Evolutionary conservation across 2,888 invertebrate species (phyloP).

Genomic region (Bellardia bayeri): DNA sequence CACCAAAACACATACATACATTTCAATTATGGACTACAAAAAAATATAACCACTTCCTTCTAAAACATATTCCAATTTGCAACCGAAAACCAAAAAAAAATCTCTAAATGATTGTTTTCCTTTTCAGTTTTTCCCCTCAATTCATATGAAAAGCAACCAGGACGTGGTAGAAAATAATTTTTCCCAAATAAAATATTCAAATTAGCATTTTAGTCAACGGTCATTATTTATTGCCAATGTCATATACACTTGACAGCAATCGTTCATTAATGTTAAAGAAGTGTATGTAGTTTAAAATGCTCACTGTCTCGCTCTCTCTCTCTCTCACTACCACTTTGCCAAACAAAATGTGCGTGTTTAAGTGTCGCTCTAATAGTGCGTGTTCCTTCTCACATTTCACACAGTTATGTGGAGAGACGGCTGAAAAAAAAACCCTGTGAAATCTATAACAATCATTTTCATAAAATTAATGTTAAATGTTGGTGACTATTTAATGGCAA

Average conservation of each 20-base stretch:
- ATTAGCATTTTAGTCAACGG: conserved; percentile 55
- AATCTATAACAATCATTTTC: conserved; percentile 44
- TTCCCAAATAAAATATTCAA: conserved; percentile 24
- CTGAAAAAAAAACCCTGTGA: neutral
- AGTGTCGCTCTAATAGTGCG: neutral
- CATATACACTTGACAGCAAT: conserved; percentile 67
- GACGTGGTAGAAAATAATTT: neutral
- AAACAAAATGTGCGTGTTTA: neutral
- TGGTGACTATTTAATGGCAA: conserved; percentile 34
- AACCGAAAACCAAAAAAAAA: no score
- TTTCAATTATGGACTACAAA: no score
- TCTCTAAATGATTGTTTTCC: no score
- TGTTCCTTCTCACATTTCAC: conserved; percentile 6
- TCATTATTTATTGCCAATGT: conserved; percentile 64
- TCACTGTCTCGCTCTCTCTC: neutral
- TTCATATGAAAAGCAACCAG: neutral
- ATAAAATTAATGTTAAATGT: conserved; percentile 37
- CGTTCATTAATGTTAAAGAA: conserved; percentile 40
- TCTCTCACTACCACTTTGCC: neutral
- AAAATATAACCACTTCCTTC: no score
- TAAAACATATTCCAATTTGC: no score
- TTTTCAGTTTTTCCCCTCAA: neutral
- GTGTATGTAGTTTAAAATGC: neutral
- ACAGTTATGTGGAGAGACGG: neutral
- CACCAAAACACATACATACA: no score